Evolutionary conservation across 2,797 vertebrate genomes (phyloP), one percentile per base, ranked within the genome.

Genomic region (Decapterus maruadsi): DNA sequence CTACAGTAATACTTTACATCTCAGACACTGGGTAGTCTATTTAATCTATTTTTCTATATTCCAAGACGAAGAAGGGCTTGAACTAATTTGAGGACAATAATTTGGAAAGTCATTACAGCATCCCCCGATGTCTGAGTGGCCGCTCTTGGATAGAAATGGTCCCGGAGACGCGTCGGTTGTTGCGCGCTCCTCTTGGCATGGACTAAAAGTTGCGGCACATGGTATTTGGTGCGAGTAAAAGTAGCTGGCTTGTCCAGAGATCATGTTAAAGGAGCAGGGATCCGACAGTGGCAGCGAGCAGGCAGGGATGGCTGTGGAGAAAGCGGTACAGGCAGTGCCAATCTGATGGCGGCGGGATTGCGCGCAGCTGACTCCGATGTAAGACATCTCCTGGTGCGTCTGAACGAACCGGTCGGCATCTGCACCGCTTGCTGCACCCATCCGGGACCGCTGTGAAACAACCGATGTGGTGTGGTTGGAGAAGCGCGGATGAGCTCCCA

Each of bases 231-330:
- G 94, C 3, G 94, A 89, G 81, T 95, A 93, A 75, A 95, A 92
- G 81, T 93, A 95, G 58, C 93, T 94, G 65, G 95, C 88, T 45
- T 93, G 94, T 58, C 94, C 93, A 2, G 94, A 91, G 75, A 96
- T 89, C 85, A 95, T 74, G 75, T 94, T 93, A 62, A 95, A 87
- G 5, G 94, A 89, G 64, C 94, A 89, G 0, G 93, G 93, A 12
- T 92, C 86, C 6, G 93, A 79, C 42, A 93, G 83, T 8, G 93
- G 88, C 78, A 95, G 64, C 34, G 88, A 45, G 79, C 90, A 93
- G 0, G 89, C 71, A 0, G 94, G 91, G 29, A 94, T 75, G 60
- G 94, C 74, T 0, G 94, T 56, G 8, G 94, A 87, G 78, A 93
- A 95, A 14, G 94, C 85, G 26, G 92, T 43, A 59, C 92, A 87